Evolutionary conservation across 1,140 invertebrate genomes (phyloP), one percentile per base, ranked within the genome.

Genomic region (Goniozus legneri): DNA sequence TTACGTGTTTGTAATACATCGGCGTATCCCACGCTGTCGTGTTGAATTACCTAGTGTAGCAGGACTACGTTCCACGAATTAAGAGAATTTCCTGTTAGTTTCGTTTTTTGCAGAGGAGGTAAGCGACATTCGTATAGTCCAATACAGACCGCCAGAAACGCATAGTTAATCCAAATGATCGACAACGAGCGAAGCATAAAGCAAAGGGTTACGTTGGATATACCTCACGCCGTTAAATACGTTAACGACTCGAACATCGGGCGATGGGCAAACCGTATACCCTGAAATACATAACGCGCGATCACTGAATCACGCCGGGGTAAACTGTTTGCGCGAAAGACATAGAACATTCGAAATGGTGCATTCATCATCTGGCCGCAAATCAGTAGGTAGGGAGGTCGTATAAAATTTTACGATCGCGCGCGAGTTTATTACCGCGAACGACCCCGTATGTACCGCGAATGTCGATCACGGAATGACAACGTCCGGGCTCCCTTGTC

Each of bases 11-110:
- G n/a, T n/a, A n/a, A n/a, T n/a, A n/a, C n/a, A 27, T 27, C 24
- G 4, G 47, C 47, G 44, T 33, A 37, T 54, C 49, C 48, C 52
- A 47, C 44, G 44, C 48, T 50, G 48, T 50, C 44, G 30, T 14
- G 21, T 27, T 40, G 24, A 27, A 27, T 27, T 10, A 27, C 10
- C 24, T n/a, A 10, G 24, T 6, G 4, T 10, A 27, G 24, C 24
- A 4, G 10, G 24, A 4, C 10, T 27, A 27, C 24, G 56, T 58
- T 53, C 24, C 24, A 27, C 24, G 4, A 27, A 27, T 27, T 4
- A 27, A 27, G 4, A 6, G 24, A 10, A 4, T 6, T 27, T 27
- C 24, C 4, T 27, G 4, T 27, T 27, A 6, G 10, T 27, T 10
- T 4, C 24, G 24, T 27, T 27, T 10, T 10, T 4, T 27, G 24